phyloP scores from a whole-genome alignment of 2,888 invertebrate species.

The Nephrotoma guestfalica region DNA sequence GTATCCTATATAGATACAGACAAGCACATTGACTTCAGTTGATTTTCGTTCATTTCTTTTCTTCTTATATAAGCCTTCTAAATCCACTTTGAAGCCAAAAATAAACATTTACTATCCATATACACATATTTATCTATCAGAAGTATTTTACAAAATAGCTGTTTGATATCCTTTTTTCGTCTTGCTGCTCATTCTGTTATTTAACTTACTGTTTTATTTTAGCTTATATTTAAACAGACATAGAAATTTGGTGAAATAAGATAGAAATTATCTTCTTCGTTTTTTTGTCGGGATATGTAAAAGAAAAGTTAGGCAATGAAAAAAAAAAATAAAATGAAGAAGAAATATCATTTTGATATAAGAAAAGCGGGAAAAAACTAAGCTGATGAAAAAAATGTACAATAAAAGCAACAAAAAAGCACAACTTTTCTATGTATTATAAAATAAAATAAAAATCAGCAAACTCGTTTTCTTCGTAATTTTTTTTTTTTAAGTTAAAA shows the following conservation, averaged over 20 bases:
- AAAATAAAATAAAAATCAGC: background rate
- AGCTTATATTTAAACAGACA: background rate
- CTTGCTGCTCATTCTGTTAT: background rate
- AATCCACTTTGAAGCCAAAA: background rate
- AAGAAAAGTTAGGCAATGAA: background rate
- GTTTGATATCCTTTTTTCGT: background rate
- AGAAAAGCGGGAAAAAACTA: background rate
- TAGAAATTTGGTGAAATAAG: background rate
- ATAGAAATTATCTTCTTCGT: background rate
- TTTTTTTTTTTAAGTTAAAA: constrained; percentile 1
- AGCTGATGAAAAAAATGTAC: background rate
- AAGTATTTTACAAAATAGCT: background rate
- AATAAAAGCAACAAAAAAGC: background rate
- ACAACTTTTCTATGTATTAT: background rate
- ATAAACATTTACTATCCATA: background rate
- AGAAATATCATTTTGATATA: background rate
- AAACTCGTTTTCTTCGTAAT: background rate
- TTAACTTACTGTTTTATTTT: background rate
- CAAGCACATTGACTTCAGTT: background rate
- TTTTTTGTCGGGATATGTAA: background rate
- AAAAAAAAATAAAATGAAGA: background rate
- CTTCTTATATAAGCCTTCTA: background rate
- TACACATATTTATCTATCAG: background rate
- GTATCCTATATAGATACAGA: background rate
- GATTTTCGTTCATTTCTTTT: background rate